phyloP scores from a whole-genome alignment of 2,888 invertebrate species.

The Drosophila aldrichi region DNA sequence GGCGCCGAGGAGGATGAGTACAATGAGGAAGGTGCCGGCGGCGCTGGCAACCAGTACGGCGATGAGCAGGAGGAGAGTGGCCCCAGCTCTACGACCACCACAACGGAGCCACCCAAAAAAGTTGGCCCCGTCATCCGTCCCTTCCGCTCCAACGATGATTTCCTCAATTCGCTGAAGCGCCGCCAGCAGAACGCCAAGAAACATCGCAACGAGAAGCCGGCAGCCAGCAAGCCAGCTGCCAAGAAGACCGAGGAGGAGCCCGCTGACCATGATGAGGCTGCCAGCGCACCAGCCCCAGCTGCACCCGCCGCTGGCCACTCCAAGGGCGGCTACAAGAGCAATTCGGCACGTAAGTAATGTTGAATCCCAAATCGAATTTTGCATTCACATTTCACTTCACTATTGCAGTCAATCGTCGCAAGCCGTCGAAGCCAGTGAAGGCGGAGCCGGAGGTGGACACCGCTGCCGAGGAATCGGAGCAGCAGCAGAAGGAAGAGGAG shows the following conservation, averaged over 20 bases:
- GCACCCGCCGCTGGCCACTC: conserved; percentile 62
- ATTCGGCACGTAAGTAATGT: conserved; percentile 79
- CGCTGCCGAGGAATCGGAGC: conserved; percentile 79
- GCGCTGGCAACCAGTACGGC: conserved; percentile 81
- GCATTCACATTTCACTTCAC: not conserved
- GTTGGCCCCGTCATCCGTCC: conserved; percentile 89
- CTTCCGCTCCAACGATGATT: conserved; percentile 92
- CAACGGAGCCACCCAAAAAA: conserved; percentile 90
- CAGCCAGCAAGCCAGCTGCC: conserved; percentile 68
- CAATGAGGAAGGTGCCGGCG: conserved; percentile 84
- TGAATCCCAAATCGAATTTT: not conserved
- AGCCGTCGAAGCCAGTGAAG: conserved; percentile 77
- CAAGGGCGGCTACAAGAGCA: conserved; percentile 82
- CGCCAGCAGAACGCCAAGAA: conserved; percentile 89
- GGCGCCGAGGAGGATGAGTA: conserved; percentile 85
- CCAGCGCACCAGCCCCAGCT: conserved; percentile 71
- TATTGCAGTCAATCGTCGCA: conserved; percentile 80
- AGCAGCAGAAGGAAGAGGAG: conserved; percentile 82
- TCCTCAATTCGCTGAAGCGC: conserved; percentile 90
- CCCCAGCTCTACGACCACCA: conserved; percentile 86
- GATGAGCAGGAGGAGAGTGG: conserved; percentile 86
- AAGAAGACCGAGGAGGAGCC: conserved; percentile 62
- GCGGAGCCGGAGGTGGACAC: conserved; percentile 74
- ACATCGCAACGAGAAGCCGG: conserved; percentile 85
- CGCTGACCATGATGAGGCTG: conserved; percentile 72